Conservation (phyloP, 2,113 vertebrate genomes). For the Lophotis ruficrista region DNA sequence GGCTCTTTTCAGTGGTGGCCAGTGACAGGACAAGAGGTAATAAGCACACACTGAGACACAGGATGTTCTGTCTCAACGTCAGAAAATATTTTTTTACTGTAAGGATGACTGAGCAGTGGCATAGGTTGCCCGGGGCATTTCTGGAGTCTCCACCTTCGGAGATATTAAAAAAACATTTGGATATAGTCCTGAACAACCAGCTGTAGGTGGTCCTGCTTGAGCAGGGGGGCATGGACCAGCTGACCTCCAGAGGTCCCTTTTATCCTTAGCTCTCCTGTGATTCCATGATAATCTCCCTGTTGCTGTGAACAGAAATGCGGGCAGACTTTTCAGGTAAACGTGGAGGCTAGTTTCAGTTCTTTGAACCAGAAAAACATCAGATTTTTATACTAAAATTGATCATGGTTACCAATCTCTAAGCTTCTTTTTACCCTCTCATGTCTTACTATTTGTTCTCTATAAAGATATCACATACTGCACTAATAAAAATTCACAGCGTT, state of each 20-base stretch:
- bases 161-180: neutral
- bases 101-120: neutral
- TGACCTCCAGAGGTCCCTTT: neutral
- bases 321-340: neutral
- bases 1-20: neutral
- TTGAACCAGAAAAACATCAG: neutral
- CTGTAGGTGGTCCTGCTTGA: neutral
- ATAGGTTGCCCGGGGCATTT: neutral
- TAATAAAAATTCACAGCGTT: neutral
- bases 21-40: neutral
- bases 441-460: neutral
- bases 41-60: neutral
- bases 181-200: neutral
- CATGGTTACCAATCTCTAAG: neutral
- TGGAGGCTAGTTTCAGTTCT: neutral
- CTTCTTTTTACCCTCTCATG: neutral
- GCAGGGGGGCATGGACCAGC: neutral
- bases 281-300: neutral
- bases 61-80: rapidly evolving
- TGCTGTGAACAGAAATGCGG: neutral
- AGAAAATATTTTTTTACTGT: neutral
- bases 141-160: neutral
- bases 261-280: neutral
- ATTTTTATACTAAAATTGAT: neutral
- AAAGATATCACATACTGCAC: neutral